Evolutionary conservation across 2,888 invertebrate species (phyloP).

Genomic region (Camptogramma bilineatum): DNA sequence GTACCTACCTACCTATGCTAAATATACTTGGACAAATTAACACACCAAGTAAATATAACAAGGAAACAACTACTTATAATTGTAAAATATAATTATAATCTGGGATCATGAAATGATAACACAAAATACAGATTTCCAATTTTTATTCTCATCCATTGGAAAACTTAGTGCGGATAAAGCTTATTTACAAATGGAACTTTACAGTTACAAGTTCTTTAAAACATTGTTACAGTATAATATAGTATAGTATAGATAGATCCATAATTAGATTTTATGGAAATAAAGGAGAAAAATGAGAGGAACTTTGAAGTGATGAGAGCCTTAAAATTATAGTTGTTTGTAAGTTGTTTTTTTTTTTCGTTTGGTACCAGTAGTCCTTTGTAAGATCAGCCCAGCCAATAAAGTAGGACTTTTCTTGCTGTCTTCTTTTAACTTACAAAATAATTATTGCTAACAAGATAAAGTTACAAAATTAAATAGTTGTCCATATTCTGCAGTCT

Average conservation of each 20-base stretch:
- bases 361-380: neutral
- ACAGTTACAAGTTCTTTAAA: neutral
- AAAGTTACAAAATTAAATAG: neutral
- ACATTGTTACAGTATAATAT: neutral
- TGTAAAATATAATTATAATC: too few species aligned
- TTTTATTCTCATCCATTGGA: conserved; percentile 20
- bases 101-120: neutral
- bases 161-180: conserved; percentile 21
- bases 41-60: too few species aligned
- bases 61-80: too few species aligned
- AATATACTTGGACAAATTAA: too few species aligned
- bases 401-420: neutral
- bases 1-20: too few species aligned
- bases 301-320: too few species aligned
- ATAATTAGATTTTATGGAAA: too few species aligned
- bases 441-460: neutral
- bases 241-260: too few species aligned
- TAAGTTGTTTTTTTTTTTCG: neutral
- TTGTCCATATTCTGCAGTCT: neutral
- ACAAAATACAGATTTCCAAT: conserved; percentile 7
- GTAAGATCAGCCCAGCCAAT: neutral
- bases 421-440: neutral
- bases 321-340: too few species aligned
- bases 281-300: too few species aligned
- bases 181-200: conserved; percentile 12